phyloP scores from a whole-genome alignment of 2,797 vertebrate species.

The Acrocephalus scirpaceus region DNA sequence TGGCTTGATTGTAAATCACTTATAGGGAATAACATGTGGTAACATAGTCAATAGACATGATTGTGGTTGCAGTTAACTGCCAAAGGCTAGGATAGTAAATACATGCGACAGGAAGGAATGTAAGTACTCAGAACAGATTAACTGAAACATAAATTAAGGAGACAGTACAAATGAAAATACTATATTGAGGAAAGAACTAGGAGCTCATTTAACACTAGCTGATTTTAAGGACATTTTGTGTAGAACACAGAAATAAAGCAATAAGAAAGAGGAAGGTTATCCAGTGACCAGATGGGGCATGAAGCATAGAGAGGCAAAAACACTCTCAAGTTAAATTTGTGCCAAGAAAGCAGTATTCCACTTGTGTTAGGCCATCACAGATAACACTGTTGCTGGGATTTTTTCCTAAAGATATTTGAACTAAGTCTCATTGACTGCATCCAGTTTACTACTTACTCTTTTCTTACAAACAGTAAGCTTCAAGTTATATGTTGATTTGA shows the following conservation, averaged over 20 bases:
- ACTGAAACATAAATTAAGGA: not conserved
- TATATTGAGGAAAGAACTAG: not conserved
- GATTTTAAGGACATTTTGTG: not conserved
- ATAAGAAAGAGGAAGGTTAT: not conserved
- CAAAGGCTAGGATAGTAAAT: not conserved
- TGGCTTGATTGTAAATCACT: not conserved
- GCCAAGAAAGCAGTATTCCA: not conserved
- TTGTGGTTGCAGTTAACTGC: not conserved
- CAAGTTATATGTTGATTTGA: not conserved
- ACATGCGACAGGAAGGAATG: not conserved
- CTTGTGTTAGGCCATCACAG: not conserved
- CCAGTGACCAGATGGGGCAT: not conserved
- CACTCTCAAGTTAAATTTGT: not conserved
- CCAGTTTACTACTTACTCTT: not conserved
- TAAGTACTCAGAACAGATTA: not conserved
- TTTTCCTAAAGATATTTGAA: not conserved
- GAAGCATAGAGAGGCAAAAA: rapidly evolving
- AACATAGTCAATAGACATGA: not conserved
- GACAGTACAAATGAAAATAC: not conserved
- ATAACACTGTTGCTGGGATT: rapidly evolving
- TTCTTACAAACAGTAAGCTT: not conserved
- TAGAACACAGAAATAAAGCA: not conserved
- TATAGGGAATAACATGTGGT: not conserved
- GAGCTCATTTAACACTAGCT: not conserved
- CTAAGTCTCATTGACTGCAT: not conserved